Base-by-base conservation (phyloP, 1,140 invertebrate genomes). In the Cyphomyrmex costatus region DNA sequence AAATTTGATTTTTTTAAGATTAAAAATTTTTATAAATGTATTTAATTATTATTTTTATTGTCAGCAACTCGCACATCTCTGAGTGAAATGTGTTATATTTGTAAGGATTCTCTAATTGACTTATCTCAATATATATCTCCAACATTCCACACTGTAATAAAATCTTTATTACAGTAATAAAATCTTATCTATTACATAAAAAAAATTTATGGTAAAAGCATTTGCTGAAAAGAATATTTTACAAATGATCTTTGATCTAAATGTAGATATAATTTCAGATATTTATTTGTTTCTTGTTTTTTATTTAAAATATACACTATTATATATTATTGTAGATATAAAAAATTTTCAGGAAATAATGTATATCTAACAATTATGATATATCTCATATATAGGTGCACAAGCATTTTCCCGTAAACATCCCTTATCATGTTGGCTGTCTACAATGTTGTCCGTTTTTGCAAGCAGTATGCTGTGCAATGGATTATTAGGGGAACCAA, bases 401-500 rank as follows among this genome's bases (percentile, higher is more conserved):
- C 97, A 98, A 92, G 96, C 97, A 66, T 99, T 99, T 95, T 99
- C 99, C 8, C 96, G 99, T 49, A 99, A 99, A 94, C 99, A 99
- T 95, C 99, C 99, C 0, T 94, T 99, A 85, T 97, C 99, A 92
- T 99, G 98, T 94, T 99, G 99, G 99, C 94, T 99, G 21, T 99
- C 98, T 3, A 99, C 98, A 33, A 99, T 99, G 98, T 95, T 99
- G 88, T 98, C 99, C n/a, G 98, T 99, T 90, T 99, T 99, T 96
- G 98, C 99, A 84, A 98, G 99, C 79, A 98, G 98, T 74, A 98
- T 99, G 96, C 96, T 99, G 66, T 98, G 98, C 88, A 99, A 98
- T 94, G 98, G 98, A 58, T 95, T 99, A 74, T 96, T 99, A 24
- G 99, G 99, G 27, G 99, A 99, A 96, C 98, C 99, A 1, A 97